Percentiles rank a stretch among this genome's conserved stretches.
These are phyloP conservation scores for Hanleya hanleyi DNA, from an alignment of 2,888 invertebrate genomes.

Conservation along the genomic window DNA sequence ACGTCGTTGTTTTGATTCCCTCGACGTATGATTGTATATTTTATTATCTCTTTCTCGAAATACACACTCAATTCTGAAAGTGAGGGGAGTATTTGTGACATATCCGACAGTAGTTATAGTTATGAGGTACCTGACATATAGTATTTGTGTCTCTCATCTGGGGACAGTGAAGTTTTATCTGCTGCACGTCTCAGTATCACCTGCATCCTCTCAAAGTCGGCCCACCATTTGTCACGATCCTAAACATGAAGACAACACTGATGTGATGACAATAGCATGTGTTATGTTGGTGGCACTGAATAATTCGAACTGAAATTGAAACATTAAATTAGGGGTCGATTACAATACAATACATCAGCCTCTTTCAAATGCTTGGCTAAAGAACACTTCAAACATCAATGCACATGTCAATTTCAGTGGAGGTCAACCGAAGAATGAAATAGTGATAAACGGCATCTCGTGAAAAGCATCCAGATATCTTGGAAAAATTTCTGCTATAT, in stretches of 20 bases:
- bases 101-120: too few species aligned
- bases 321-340: too few species aligned
- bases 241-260: neutral
- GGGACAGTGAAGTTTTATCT: neutral
- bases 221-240: conserved; percentile 9
- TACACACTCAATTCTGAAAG: too few species aligned
- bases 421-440: too few species aligned
- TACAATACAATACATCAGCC: neutral
- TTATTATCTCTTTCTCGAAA: neutral
- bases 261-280: too few species aligned
- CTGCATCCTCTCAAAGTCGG: conserved; percentile 13
- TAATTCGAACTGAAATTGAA: neutral
- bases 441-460: too few species aligned
- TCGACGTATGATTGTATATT: neutral
- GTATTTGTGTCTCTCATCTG: neutral
- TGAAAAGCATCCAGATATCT: too few species aligned
- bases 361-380: neutral
- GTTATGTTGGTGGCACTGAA: neutral
- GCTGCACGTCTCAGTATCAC: conserved; percentile 8
- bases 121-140: conserved; percentile 11
- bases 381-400: neutral
- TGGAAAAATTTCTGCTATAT: too few species aligned
- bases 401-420: neutral
- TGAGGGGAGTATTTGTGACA: too few species aligned
- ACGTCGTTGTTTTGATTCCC: too few species aligned